These are phyloP conservation scores for Ia io DNA, from an alignment of 2,113 vertebrate species.

Conservation along the genomic window DNA sequence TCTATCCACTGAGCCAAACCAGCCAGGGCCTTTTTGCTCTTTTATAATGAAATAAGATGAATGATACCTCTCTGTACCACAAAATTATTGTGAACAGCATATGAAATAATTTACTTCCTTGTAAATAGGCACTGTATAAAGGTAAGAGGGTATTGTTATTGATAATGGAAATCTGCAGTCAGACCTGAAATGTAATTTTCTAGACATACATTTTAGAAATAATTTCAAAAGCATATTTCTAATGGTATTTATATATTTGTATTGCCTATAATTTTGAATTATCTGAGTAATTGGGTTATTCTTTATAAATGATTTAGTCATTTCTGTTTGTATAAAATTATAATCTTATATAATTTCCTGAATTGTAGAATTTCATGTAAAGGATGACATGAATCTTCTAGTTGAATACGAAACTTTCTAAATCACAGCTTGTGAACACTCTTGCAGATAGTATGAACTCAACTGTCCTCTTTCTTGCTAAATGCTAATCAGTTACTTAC, in stretches of 20 bases:
- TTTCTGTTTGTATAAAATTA: neutral
- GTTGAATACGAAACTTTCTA: neutral
- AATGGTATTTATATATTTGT: neutral
- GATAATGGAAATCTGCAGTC: neutral
- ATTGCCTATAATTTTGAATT: neutral
- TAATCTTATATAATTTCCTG: neutral
- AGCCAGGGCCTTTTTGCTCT: neutral
- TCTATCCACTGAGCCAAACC: too few species aligned
- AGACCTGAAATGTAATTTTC: neutral
- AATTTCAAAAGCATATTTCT: slow-evolving; percentile 4
- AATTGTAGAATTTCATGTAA: neutral
- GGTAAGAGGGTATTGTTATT: neutral
- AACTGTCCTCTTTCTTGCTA: neutral
- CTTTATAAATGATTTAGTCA: neutral
- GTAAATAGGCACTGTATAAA: neutral
- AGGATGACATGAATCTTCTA: neutral
- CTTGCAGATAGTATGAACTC: neutral
- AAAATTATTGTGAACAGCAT: neutral
- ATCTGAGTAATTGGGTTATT: slow-evolving; percentile 1
- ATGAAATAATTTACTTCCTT: neutral
- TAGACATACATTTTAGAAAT: slow-evolving; percentile 1
- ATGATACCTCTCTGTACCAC: neutral
- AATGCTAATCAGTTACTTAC: neutral
- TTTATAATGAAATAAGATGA: slow-evolving; percentile 23
- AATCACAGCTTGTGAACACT: neutral